Evolutionary conservation across 1,140 invertebrate genomes (phyloP), one percentile per base, ranked within the genome.

Genomic region (Drosophila funebris): DNA sequence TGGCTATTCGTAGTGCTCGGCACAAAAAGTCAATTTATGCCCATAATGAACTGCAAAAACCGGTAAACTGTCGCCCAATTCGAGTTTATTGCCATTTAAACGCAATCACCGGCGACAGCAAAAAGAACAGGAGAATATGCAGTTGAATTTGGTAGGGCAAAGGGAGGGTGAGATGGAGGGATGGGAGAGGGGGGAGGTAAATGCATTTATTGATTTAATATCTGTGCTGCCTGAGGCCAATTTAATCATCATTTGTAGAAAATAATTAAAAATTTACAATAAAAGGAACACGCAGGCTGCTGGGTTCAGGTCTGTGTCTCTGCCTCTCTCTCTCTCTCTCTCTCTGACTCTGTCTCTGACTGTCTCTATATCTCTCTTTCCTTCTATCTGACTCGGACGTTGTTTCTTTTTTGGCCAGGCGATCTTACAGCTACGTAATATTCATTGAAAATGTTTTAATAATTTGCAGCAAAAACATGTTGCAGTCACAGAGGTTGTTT

Each of bases 211-310:
- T 84, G 81, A 84, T 87, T 84, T 84, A 84, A 84, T 84, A 84
- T 84, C 82, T 77, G 82, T 48, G 37, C 27, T 82, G 80, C 81
- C 81, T 67, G 77, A 62, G 82, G 81, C 82, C 77, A 84, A 84
- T 84, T 84, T 84, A 84, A 84, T 84, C 81, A 84, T 87, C 81
- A 84, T 84, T 84, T 87, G 81, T 87, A 84, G 81, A 72, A 84
- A 84, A 84, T 84, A 84, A 84, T 84, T 84, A 84, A 84, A 84
- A 84, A 84, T 84, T 81, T 81, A 85, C 81, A 84, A 84, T 85
- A 73, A 68, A 36, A 44, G 50, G 31, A 46, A 62, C 37, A 16
- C 33, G 20, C 20, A 11, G 18, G n/a, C 48, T 24, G 36, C 6
- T 27, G 20, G 7, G 11, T 46, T 39, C 27, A 31, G 16, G 6